Evolutionary conservation across 2,888 invertebrate genomes (phyloP), one percentile per base, ranked within the genome.

Genomic region (Nymphalis urticae): DNA sequence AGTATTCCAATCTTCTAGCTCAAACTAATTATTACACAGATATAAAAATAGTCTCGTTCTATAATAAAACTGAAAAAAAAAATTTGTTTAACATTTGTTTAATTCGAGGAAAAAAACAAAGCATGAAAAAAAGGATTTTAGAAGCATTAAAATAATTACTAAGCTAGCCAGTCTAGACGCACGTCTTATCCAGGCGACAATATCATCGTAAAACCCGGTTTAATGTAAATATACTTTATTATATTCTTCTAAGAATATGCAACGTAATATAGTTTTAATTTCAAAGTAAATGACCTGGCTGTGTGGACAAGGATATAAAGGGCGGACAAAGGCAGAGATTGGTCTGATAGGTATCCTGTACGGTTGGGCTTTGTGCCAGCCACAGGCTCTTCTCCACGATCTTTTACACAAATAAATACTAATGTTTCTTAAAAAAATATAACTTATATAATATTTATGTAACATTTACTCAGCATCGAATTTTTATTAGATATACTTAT

Each of bases 321-420:
- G 67, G 48, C 59, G 69, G 62, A 65, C 70, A 62, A 65, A 66
- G 67, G 62, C 69, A 59, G 66, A 65, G 72, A 63, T 68, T 60
- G 70, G 58, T 58, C 60, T 65, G 69, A 58, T 72, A 72, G 72
- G 63, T 70, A 61, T 69, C 72, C 72, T 67, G 16, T 21, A 70
- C 48, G 51, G 53, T 59, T 62, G 66, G 65, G 70, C 68, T 72
- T 68, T 70, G 68, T 70, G 70, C 67, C 72, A 65, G 69, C 56
- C 58, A 53, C 65, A 61, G 58, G 62, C 58, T 50, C 50, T 58
- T 27, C 36, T 58, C 56, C 64, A 62, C 50, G 65, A 53, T 70
- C 50, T 69, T 50, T 68, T 53, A 65, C 62, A 42, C 65, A 53
- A 62, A 32, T 58, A 65, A 54, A 48, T 36, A 6, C 19, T 42